Evolutionary conservation across 2,113 vertebrate genomes (phyloP), one percentile per base, ranked within the genome.

Genomic region (Cephalopholis sonnerati): DNA sequence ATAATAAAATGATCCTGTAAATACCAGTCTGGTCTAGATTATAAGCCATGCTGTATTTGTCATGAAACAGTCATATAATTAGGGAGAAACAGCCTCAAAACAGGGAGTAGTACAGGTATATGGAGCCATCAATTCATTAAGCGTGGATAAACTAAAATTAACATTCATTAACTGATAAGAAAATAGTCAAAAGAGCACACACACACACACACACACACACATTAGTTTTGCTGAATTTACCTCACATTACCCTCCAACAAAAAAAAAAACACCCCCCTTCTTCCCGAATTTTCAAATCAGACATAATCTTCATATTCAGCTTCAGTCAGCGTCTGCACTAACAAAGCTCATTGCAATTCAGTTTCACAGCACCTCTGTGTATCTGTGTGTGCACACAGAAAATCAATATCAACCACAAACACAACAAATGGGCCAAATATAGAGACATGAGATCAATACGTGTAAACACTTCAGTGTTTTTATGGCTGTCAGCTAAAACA

Each of bases 381-480:
- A 44, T 59, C 63, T 24, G 32, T 9, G 22, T 24, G 41, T 10
- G 32, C 72, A 61, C 66, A 68, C 68, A 41, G 24, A 36, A 59
- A 83, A 91, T 91, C 90, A 74, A 89, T 87, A 79, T 9, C 1
- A 29, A 46, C 77, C 20, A 62, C 72, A 85, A 50, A 75, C 39
- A 16, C 24, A 74, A 81, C 71, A 77, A 76, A 29, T 6, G 36
- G 15, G 59, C 41, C 67, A 44, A 73, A 80, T 7, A 46, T 4
- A 54, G 50, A 80, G 58, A 53, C 18, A 4, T 0, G 5, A 1
- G 58, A 83, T 92, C 88, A 0, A 90, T 89, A 25, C 0, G 1
- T 55, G 70, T 55, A 41, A 67, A 81, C 57, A 59, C 77, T 44
- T 18, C 2, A 27, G 51, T 58, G 27, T 76, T 81, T 32, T 54